Percentiles rank a stretch among this genome's conserved stretches.
phyloP scores from a whole-genome alignment of 2,113 vertebrate genomes.

The Merops nubicus region DNA sequence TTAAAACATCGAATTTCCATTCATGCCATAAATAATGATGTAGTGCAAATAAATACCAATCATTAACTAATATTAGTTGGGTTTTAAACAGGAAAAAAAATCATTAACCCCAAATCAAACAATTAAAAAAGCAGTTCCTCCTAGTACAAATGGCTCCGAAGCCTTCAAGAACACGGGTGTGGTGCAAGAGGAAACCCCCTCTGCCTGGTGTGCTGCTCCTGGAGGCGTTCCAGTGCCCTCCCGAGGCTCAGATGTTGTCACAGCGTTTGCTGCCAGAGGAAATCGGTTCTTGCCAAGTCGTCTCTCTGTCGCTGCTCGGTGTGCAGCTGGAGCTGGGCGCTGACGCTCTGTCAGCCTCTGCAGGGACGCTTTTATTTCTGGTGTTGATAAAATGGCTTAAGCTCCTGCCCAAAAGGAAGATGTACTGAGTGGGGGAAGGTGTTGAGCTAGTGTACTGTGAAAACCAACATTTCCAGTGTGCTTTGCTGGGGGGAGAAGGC shows the following conservation, averaged over 20 bases:
- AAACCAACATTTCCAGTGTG: neutral
- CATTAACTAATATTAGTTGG: neutral
- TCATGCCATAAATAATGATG: neutral
- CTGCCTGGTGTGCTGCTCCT: neutral
- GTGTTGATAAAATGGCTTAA: neutral
- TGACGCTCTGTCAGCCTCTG: neutral
- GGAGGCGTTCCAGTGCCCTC: conserved; percentile 12
- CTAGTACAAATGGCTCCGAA: neutral
- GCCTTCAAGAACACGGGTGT: rapidly evolving
- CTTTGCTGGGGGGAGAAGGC: neutral
- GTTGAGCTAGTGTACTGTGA: neutral
- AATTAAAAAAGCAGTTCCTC: neutral
- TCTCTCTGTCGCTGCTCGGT: neutral
- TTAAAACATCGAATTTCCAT: neutral
- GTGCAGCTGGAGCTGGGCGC: neutral
- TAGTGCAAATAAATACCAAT: neutral
- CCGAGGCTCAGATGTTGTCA: conserved; percentile 5
- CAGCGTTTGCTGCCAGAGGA: neutral
- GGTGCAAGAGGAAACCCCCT: neutral
- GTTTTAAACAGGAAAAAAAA: neutral
- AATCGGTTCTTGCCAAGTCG: neutral
- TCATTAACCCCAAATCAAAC: neutral
- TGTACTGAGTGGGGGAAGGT: neutral
- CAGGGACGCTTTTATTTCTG: neutral
- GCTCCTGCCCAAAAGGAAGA: neutral